Evolutionary conservation across 2,888 invertebrate genomes (phyloP), one percentile per base, ranked within the genome.

Genomic region (Oscheius myriophilus): DNA sequence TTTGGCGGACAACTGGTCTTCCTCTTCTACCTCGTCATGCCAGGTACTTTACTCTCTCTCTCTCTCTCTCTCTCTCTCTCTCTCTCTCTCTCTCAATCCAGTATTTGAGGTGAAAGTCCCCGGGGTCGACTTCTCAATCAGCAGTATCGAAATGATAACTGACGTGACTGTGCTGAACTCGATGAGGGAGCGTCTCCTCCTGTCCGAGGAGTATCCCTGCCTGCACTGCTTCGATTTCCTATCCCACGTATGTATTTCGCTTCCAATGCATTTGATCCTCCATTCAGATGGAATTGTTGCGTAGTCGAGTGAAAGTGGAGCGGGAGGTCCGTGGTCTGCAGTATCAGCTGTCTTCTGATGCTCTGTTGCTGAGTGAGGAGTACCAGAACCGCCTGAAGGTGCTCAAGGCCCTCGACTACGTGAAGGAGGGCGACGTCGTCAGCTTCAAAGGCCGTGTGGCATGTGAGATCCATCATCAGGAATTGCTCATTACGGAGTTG

Each of bases 401-500:
- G 18, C 88, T 97, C 11, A 90, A 91, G 78, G 89, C 91, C 58
- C 88, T 96, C 33, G 91, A 92, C 72, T 93, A 92, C 84, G 91
- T 94, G 45, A 92, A 93, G 87, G 89, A 90, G 41, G 90, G 91
- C 77, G 91, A 83, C 87, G 76, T 87, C 90, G 92, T 93, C 2
- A 91, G 91, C 70, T 87, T 93, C 66, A 93, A 93, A 88, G 95
- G 95, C 0, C 90, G 92, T 18, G 82, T 85, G 49, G 84, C 82
- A 0, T 84, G 84, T 57, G 84, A 84, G 62, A 84, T 84, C 52
- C 83, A 83, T 69, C 79, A 83, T 64, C 79, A 80, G 78, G 86
- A 89, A 74, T 89, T 98, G 23, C 90, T 98, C 63, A 92, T 97
- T 72, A 96, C 97, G 0, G 97, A 98, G 87, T 89, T 98, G 54